Percentiles rank a stretch among this genome's conserved stretches.
phyloP scores from a whole-genome alignment of 1,140 invertebrate species.

The Drosophila quadrilineata region DNA sequence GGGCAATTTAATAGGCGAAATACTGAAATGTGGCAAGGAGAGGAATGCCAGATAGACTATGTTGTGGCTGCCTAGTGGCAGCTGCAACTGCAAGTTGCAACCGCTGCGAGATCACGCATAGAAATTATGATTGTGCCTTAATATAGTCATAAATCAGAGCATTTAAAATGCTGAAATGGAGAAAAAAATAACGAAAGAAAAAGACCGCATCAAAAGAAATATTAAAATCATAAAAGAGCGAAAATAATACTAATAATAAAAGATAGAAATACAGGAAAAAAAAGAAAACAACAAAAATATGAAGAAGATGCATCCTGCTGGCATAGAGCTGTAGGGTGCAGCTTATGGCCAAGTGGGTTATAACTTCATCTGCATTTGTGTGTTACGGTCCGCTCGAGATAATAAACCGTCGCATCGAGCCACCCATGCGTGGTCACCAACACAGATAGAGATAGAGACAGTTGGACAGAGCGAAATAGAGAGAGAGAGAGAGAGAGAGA shows the following conservation, averaged over 20 bases:
- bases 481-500: background rate
- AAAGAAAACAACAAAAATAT: constrained; percentile 5
- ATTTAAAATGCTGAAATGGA: constrained; percentile 73
- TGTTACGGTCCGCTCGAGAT: constrained; percentile 46
- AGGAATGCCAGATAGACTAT: background rate
- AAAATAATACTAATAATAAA: too few relatives aligned
- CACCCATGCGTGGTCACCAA: constrained; percentile 66
- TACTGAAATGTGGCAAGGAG: constrained; percentile 20
- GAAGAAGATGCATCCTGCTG: constrained; percentile 63
- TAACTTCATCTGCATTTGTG: constrained; percentile 75
- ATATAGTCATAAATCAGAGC: constrained; percentile 77
- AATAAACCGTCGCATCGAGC: constrained; percentile 67
- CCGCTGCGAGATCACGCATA: constrained; percentile 72
- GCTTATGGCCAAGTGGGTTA: constrained; percentile 50
- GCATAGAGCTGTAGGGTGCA: constrained; percentile 18
- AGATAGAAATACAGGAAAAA: too few relatives aligned
- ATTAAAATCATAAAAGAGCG: too few relatives aligned
- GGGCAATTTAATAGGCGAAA: constrained; percentile 33
- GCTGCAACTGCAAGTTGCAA: constrained; percentile 37
- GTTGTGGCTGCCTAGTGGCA: constrained; percentile 27
- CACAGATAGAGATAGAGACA: background rate
- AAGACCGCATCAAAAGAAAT: background rate
- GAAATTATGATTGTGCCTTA: constrained; percentile 78
- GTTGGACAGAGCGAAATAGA: background rate
- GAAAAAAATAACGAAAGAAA: constrained; percentile 11